Conservation (phyloP, 2,113 vertebrate species). For the Zapornia atra region DNA sequence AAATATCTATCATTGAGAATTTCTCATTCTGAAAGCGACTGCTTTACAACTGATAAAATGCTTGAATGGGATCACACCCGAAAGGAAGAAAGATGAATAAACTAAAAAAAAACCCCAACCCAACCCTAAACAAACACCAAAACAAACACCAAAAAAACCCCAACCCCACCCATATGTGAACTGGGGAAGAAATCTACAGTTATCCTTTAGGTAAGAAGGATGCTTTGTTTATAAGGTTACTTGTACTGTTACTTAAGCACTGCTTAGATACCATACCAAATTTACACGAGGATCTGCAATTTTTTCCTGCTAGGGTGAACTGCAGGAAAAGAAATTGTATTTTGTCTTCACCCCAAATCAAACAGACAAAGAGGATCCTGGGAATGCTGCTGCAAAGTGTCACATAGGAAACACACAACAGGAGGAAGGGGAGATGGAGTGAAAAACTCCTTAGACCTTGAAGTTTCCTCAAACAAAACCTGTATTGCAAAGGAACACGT, state of each 20-base stretch:
- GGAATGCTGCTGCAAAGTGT: neutral
- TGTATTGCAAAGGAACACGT: neutral
- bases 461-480: neutral
- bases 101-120: neutral
- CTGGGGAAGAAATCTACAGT: neutral
- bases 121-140: too few species aligned
- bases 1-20: neutral
- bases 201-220: neutral
- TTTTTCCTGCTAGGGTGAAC: neutral
- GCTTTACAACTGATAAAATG: neutral
- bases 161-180: neutral
- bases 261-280: neutral
- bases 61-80: neutral
- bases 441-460: neutral
- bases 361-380: neutral
- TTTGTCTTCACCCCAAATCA: neutral
- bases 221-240: neutral
- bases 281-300: neutral
- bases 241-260: neutral
- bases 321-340: neutral
- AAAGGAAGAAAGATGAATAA: neutral
- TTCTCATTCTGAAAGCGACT: neutral
- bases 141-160: fast-evolving
- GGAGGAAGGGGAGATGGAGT: neutral
- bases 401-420: neutral